Evolutionary conservation across 2,797 vertebrate species (phyloP), one percentile per base, ranked within the genome.

Genomic region (Lepilemur ruficaudatus): DNA sequence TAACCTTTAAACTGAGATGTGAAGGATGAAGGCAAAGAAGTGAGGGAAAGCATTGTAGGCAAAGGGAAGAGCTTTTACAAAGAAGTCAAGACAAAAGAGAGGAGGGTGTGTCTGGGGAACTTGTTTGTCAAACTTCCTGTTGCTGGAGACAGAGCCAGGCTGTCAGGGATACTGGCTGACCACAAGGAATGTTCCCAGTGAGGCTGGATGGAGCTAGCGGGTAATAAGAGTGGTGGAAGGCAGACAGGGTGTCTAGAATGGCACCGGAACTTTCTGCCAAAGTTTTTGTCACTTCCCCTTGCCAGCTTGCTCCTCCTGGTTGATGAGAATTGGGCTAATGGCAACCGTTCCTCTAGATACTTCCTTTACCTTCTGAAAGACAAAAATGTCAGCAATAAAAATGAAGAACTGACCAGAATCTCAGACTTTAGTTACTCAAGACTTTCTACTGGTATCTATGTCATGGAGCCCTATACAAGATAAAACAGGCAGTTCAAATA

Each of bases 351-450:
- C 87, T 94, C 90, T 65, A 85, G 80, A 78, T 8, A 94, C 88
- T 97, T 97, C 96, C 95, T 95, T 92, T 79, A 30, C 88, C 75
- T 93, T 81, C 81, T 82, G 38, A 96, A 90, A 97, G 92, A 70
- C 46, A 90, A 67, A 81, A 75, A 32, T 38, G 52, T 95, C 92
- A 94, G 92, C 93, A 73, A 90, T 35, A 89, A 95, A 93, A 96
- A 96, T 30, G 72, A 90, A 97, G 92, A 95, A 81, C 73, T 89
- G 55, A 38, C 81, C 87, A 59, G 78, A 48, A 72, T 38, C 75
- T 82, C 61, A 73, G 61, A n/a, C 13, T 55, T n/a, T n/a, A 14
- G 13, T 73, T 55, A n/a, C 30, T 61, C 76, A 55, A 90, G 80
- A 50, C 43, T 23, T 30, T 46, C 91, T 81, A 22, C 43, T 8